Percentiles rank a stretch among this genome's conserved stretches.
These are phyloP conservation scores for Prosapia bicincta DNA, from an alignment of 2,888 invertebrate genomes.

Conservation along the genomic window DNA sequence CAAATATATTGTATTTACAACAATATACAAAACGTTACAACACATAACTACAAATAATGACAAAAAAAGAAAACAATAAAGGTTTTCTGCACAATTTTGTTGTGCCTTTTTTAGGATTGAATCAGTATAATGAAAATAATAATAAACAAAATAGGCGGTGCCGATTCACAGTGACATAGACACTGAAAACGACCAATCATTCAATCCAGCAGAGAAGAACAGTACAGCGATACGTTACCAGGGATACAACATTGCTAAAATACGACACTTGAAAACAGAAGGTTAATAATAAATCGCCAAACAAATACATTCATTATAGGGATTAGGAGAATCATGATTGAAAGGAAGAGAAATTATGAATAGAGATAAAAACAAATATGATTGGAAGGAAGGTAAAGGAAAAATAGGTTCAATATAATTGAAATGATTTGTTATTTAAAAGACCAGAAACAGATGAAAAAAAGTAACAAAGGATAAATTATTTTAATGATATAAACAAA, in stretches of 20 bases:
- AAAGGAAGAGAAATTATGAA: too few species aligned
- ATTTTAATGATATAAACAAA: too few species aligned
- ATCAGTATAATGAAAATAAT: neutral
- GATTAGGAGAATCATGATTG: neutral
- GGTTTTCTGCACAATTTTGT: conserved; percentile 18
- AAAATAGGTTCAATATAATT: too few species aligned
- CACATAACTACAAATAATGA: conserved; percentile 11
- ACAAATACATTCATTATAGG: conserved; percentile 25
- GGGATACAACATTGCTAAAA: conserved; percentile 23
- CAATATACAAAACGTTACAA: conserved; percentile 21
- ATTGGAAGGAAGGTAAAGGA: too few species aligned
- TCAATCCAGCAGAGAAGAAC: neutral
- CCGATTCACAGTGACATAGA: conserved; percentile 18
- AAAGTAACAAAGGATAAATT: too few species aligned
- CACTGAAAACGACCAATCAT: conserved; percentile 1
- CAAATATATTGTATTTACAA: conserved; percentile 16
- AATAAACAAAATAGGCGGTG: conserved; percentile 13
- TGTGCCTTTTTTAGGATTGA: conserved; percentile 20
- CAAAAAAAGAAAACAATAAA: neutral
- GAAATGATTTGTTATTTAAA: too few species aligned
- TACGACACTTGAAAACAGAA: conserved; percentile 20
- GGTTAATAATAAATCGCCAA: conserved; percentile 22
- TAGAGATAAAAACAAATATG: too few species aligned
- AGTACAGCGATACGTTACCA: conserved; percentile 15
- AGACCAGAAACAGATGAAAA: too few species aligned